Base-by-base conservation (phyloP, 2,113 vertebrate genomes). In the Hippocampus barbouri region DNA sequence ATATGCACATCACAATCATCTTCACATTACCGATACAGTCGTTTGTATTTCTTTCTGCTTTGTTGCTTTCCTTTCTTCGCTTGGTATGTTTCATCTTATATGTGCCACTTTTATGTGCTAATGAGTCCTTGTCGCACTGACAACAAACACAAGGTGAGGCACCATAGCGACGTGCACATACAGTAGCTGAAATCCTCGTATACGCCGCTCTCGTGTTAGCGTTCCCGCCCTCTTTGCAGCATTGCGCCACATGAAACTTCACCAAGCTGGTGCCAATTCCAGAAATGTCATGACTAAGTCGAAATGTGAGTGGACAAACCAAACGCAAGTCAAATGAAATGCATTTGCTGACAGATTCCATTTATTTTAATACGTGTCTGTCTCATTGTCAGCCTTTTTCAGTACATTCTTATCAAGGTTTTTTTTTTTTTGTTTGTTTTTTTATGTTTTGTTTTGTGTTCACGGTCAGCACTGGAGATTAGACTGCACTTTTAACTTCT, bases 81-180 rank as follows among this genome's bases (percentile, higher is more conserved):
- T 75, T 74, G 30, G 62, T 9, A 56, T 18, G 27, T 38, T 51
- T 77, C 63, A 69, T 76, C 74, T 72, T 49, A 67, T 77, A 75
- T 75, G 67, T 62, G 25, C 0, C 54, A 66, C 83, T 86, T 88
- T 88, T 65, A 84, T 75, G 73, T 87, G 79, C 73, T 85, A 87
- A 87, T 87, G 70, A 85, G 66, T 71, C 66, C 45, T 59, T 2
- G 16, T 38, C 49, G 67, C 73, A 63, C 25, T 12, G 9, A 30
- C 54, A 67, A 53, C 67, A 76, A 71, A 69, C 74, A 72, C 45
- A 1, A 40, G 49, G 56, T 74, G 78, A 85, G 69, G 71, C 69
- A 34, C 45, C 69, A 49, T 69, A 79, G 78, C 59, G 71, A 41
- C 60, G 27, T 57, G 74, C 72, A 71, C 43, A 62, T 21, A 38